phyloP scores from a whole-genome alignment of 1,140 invertebrate species.

The Danaus melanippus region DNA sequence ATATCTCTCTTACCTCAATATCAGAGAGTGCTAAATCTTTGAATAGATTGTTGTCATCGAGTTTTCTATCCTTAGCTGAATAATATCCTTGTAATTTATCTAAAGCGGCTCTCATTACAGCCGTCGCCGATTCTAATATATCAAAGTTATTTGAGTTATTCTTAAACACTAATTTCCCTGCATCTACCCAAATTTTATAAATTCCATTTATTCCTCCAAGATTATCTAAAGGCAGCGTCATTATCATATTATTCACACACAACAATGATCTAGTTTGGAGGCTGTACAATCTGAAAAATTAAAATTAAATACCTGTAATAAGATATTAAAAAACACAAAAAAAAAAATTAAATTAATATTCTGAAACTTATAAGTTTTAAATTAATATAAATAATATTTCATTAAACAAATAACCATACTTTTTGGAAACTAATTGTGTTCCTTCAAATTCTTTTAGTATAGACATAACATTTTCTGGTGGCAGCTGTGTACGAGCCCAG shows the following conservation, averaged over 20 bases:
- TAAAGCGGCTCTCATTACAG: constrained; percentile 77
- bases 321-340: constrained; percentile 5
- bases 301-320: background rate
- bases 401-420: constrained; percentile 37
- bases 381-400: background rate
- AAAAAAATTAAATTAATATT: background rate
- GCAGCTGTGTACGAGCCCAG: constrained; percentile 65
- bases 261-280: constrained; percentile 75
- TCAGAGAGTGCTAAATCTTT: constrained; percentile 58
- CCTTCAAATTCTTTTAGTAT: constrained; percentile 68
- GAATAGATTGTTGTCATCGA: constrained; percentile 49
- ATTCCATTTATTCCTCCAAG: constrained; percentile 74
- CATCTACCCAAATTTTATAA: constrained; percentile 73
- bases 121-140: constrained; percentile 77
- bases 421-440: constrained; percentile 64
- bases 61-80: constrained; percentile 40
- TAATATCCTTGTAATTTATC: constrained; percentile 53
- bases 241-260: constrained; percentile 79
- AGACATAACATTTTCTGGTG: constrained; percentile 68
- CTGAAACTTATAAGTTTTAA: too few species aligned
- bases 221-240: constrained; percentile 72
- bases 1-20: constrained; percentile 49
- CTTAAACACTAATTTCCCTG: constrained; percentile 74
- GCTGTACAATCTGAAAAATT: constrained; percentile 53
- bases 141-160: constrained; percentile 61